Percentiles rank a stretch among this genome's conserved stretches.
phyloP scores from a whole-genome alignment of 1,140 invertebrate species.

The Leptopilina boulardi region DNA sequence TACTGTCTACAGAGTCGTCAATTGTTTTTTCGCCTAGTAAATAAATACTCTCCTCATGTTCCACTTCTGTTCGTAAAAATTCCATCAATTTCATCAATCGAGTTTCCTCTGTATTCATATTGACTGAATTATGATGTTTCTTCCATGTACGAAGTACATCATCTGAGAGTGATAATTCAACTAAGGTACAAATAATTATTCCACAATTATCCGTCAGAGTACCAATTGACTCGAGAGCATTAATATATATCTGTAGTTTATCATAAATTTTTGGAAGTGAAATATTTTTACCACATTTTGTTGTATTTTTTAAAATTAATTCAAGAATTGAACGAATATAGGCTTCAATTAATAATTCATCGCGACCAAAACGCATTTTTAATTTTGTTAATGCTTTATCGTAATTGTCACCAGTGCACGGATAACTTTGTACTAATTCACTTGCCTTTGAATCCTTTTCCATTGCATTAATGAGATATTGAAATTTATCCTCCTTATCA shows the following conservation, averaged over 20 bases:
- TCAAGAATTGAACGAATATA: conserved; percentile 56
- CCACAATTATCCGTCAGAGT: conserved; percentile 59
- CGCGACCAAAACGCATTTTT: conserved; percentile 46
- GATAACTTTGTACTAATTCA: conserved; percentile 49
- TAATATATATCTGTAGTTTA: conserved; percentile 52
- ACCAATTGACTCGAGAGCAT: conserved; percentile 56
- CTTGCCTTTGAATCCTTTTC: conserved; percentile 43
- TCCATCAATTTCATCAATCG: conserved; percentile 50
- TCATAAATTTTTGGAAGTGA: conserved; percentile 55
- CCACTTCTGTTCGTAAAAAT: conserved; percentile 57
- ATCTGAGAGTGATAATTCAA: conserved; percentile 64
- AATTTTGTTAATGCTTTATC: conserved; percentile 39
- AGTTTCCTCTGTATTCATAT: neutral
- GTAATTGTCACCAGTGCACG: conserved; percentile 10
- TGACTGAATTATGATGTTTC: neutral
- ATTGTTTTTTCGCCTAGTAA: no score
- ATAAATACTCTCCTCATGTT: conserved; percentile 54
- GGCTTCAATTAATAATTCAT: conserved; percentile 38
- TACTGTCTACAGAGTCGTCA: no score
- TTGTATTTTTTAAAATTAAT: conserved; percentile 49
- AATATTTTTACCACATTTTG: conserved; percentile 22
- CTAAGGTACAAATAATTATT: conserved; percentile 60
- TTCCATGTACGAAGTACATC: conserved; percentile 57
- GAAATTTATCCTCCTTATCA: conserved; percentile 57
- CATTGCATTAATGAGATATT: conserved; percentile 53